Evolutionary conservation across 2,113 vertebrate species (phyloP).

Genomic region (Alouatta palliata): DNA sequence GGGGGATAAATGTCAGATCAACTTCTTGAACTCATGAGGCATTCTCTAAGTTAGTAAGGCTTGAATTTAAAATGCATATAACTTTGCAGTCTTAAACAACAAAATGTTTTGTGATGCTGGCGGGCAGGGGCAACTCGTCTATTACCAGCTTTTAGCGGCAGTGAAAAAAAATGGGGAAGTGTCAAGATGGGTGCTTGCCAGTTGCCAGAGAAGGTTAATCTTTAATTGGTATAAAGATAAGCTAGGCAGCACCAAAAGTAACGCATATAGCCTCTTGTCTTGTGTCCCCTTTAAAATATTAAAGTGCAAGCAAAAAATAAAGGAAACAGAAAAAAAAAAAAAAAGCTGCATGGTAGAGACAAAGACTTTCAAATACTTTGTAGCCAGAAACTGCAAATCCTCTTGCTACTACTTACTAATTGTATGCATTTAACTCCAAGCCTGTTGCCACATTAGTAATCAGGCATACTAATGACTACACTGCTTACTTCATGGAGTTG

Average conservation of each 20-base stretch:
- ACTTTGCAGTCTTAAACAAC: not conserved
- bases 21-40: not conserved
- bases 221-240: constrained; percentile 64
- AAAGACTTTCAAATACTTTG: not conserved
- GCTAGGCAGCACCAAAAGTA: not conserved
- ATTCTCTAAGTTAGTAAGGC: not conserved
- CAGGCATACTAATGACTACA: not conserved
- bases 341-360: not conserved
- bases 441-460: not conserved
- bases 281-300: constrained; percentile 44
- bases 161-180: constrained; percentile 61
- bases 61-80: constrained; percentile 17
- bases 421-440: not conserved
- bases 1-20: not conserved
- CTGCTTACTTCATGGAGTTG: not conserved
- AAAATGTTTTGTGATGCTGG: not conserved
- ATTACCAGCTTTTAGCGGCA: constrained; percentile 60
- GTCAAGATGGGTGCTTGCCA: constrained; percentile 5
- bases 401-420: not conserved
- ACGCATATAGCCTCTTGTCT: not conserved
- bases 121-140: not conserved
- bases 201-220: constrained; percentile 64
- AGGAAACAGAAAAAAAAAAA: not conserved
- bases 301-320: constrained; percentile 39
- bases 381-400: constrained; percentile 14